Base-by-base conservation (phyloP, 1,140 invertebrate species). In the Drosophila lowei region DNA sequence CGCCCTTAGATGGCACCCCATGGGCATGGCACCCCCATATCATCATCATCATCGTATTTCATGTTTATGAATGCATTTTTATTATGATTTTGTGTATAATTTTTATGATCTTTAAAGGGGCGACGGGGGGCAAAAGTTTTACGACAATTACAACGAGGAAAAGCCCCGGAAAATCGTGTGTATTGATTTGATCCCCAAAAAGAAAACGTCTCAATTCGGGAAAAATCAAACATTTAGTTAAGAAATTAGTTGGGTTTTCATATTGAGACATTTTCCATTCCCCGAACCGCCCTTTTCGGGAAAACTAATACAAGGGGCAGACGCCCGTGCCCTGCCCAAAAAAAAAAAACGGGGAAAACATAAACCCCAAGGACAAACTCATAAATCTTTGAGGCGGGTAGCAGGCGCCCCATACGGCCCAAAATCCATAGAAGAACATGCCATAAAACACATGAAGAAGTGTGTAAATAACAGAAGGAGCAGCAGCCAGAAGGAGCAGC, bases 61-160 rank as follows among this genome's bases (percentile, higher is more conserved):
- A 86, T 86, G 83, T 86, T 88, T 83, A 86, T 86, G 78, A 86
- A 86, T 86, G 83, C 83, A 72, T 78, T 86, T 86, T 86, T 86
- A 86, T 86, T 86, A 86, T 86, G 81, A 86, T 63, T 86, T 66
- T 70, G 58, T 63, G 60, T 80, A 71, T 61, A 67, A 60, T 56
- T 78, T 84, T 84, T 85, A 85, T 65, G 80, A 67, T 56, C 52
- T 53, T 79, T 66, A 67, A 84, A 65, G 78, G 18, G 18, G 18
- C 23, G 67, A 56, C 53, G 43, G 42, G 30, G 28, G 28, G 8
- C 18, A 9, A 53, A 52, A 73, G 60, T 49, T 80, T 80, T 80
- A 81, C 61, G 72, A 80, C 58, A 68, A 68, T 79, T 71, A 71
- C 68, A 47, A 38, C 34, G 53, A 28, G 56, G 42, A 34, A 46